phyloP scores from a whole-genome alignment of 2,113 vertebrate genomes.

The Callopanchax toddi region DNA sequence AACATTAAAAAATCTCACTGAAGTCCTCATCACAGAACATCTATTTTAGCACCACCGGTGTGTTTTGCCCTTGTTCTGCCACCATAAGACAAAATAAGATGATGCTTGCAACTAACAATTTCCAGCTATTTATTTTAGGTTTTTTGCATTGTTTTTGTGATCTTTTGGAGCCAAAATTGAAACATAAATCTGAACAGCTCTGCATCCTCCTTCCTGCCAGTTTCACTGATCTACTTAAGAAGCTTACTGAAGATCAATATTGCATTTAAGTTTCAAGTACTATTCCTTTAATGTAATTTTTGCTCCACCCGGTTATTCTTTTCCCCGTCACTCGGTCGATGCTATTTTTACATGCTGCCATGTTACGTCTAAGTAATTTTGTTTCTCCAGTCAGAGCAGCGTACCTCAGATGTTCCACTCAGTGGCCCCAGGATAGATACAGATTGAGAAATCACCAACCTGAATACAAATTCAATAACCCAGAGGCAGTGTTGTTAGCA shows the following conservation, averaged over 20 bases:
- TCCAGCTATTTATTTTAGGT: no score
- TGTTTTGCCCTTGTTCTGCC: no score
- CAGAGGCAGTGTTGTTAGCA: constrained; percentile 37
- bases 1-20: no score
- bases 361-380: background rate
- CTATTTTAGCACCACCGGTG: no score
- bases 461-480: constrained; percentile 43
- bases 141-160: no score
- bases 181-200: no score
- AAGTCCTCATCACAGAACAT: no score
- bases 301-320: background rate
- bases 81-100: no score
- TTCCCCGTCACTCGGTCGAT: background rate
- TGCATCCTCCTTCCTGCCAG: background rate
- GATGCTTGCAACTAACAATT: no score
- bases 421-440: constrained; percentile 29
- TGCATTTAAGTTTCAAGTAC: background rate
- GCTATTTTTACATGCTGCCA: constrained; percentile 2
- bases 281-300: background rate
- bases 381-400: constrained; percentile 18
- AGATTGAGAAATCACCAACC: constrained; percentile 28
- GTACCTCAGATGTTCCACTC: constrained; percentile 31
- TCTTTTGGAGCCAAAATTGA: no score
- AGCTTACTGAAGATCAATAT: background rate
- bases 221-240: background rate